Percentiles rank a stretch among this genome's conserved stretches.
These are phyloP conservation scores for Drosophila miranda DNA, from an alignment of 1,140 invertebrate species.

Conservation along the genomic window DNA sequence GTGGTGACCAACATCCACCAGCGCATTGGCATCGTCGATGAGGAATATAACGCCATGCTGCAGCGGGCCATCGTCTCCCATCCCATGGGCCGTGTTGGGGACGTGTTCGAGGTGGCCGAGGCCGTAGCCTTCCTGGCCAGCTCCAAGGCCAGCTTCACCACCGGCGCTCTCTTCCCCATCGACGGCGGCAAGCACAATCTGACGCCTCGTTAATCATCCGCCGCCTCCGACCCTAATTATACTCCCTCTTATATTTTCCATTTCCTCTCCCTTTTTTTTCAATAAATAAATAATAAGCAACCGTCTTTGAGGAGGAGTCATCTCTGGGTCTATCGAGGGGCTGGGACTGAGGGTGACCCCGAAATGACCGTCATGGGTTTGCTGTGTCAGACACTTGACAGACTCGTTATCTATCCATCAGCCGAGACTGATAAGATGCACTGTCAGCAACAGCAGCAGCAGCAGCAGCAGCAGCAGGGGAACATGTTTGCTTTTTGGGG, in stretches of 20 bases:
- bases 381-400: slow-evolving; percentile 42
- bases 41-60: slow-evolving; percentile 88
- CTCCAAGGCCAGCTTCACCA: slow-evolving; percentile 90
- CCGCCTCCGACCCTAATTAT: slow-evolving; percentile 18
- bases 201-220: slow-evolving; percentile 64
- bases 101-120: slow-evolving; percentile 90
- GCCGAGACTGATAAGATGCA: slow-evolving; percentile 37
- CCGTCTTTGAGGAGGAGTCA: not conserved
- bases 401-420: slow-evolving; percentile 53
- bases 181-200: slow-evolving; percentile 86
- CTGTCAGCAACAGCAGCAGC: slow-evolving; percentile 21
- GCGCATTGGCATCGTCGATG: slow-evolving; percentile 88
- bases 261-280: not conserved
- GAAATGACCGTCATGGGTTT: slow-evolving; percentile 65
- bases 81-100: slow-evolving; percentile 90
- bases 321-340: not conserved
- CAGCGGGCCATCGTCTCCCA: slow-evolving; percentile 90
- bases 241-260: slow-evolving; percentile 21
- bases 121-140: slow-evolving; percentile 93
- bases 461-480: slow-evolving; percentile 7
- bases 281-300: slow-evolving; percentile 44
- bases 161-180: slow-evolving; percentile 90
- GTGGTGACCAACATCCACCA: slow-evolving; percentile 92
- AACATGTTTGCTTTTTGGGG: slow-evolving; percentile 22
- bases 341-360: slow-evolving; percentile 45